Evolutionary conservation across 2,888 invertebrate species (phyloP).

Genomic region (Thymelicus lineola): DNA sequence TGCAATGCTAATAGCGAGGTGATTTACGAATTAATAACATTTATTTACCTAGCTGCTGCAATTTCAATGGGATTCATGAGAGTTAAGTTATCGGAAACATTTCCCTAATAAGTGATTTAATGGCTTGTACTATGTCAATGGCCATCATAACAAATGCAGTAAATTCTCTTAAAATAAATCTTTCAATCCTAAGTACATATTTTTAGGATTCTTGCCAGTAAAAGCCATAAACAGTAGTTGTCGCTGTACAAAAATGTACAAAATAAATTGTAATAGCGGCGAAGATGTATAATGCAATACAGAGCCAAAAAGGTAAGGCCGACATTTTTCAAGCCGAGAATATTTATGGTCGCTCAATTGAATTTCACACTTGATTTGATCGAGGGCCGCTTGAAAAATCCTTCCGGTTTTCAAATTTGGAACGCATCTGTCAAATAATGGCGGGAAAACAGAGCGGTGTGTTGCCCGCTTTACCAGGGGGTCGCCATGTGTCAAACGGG

Average conservation of each 20-base stretch:
- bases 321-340: conserved; percentile 71
- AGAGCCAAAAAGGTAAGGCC: conserved; percentile 48
- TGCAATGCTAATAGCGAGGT: conserved; percentile 3
- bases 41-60: too few species aligned
- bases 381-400: conserved; percentile 71
- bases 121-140: too few species aligned
- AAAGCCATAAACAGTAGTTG: neutral
- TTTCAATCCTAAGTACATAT: too few species aligned
- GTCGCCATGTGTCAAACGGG: conserved; percentile 80
- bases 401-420: conserved; percentile 72
- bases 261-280: conserved; percentile 29
- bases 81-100: too few species aligned
- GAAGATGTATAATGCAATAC: conserved; percentile 44
- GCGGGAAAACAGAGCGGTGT: conserved; percentile 72
- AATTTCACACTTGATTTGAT: conserved; percentile 83
- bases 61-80: too few species aligned
- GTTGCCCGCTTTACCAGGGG: conserved; percentile 67
- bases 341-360: conserved; percentile 80
- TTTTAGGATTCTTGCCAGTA: neutral
- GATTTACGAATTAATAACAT: neutral
- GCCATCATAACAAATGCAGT: too few species aligned
- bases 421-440: conserved; percentile 80
- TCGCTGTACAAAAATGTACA: neutral
- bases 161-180: too few species aligned
- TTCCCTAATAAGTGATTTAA: too few species aligned